Evolutionary conservation across 2,888 invertebrate genomes (phyloP), one percentile per base, ranked within the genome.

Genomic region (Leucophora obtusa): DNA sequence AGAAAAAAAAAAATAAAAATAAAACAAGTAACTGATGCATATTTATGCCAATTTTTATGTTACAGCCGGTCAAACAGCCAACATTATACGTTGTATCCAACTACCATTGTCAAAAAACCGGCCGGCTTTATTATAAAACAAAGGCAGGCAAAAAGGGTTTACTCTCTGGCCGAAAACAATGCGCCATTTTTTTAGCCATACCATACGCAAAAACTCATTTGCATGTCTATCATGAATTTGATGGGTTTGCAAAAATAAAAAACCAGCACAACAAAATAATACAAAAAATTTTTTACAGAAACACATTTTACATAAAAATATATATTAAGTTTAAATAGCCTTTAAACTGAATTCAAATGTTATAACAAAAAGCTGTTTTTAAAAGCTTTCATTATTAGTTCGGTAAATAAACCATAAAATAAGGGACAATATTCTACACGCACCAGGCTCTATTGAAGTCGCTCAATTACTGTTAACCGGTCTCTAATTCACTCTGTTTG

Each of bases 161-260:
- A 69, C 51, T 66, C 51, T 62, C 74, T 54, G 69, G 65, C 60
- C 21, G 65, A 66, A 43, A 72, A 65, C 77, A 77, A 77, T 81
- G 81, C 81, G 81, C 81, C 81, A 81, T 81, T 81, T 77, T 81
- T 81, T 77, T 53, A 47, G 10, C 14, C 54, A 35, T 38, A 18
- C 60, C 71, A 80, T 74, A 81, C 77, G 81, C 81, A 81, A 77
- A 81, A 81, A 77, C 69, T 77, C 77, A 81, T 82, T 82, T 82
- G 79, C 79, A 79, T 82, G 76, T 76, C 79, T 80, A 82, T 79
- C 79, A 79, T 76, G 77, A 74, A 74, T 58, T 74, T 81, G 81
- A 81, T 81, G 73, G 73, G 77, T 73, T 73, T 65, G 43, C 28
- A 59, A 75, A 66, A 59, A 35, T 6, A 28, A 68, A 43, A 62